Evolutionary conservation across 2,797 vertebrate genomes (phyloP), one percentile per base, ranked within the genome.

Genomic region (Glossophaga mutica): DNA sequence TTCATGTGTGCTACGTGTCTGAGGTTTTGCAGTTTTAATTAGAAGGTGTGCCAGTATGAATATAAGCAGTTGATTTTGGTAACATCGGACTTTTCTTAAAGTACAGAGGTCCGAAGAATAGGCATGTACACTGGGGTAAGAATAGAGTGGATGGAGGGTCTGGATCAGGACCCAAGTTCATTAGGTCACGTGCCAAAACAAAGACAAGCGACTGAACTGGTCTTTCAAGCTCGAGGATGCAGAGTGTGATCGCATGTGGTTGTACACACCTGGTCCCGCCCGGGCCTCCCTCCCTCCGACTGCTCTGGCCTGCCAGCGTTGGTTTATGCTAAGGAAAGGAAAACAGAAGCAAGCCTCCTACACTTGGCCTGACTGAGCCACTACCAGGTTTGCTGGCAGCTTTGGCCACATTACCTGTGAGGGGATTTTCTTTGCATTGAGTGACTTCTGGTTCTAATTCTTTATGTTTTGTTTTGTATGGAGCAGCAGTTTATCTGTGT

Each of bases 401-500:
- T 95, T 94, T 94, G 96, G 94, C 95, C 95, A 87, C 77, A 9
- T 82, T 46, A 46, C 89, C 94, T 93, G 79, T 95, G 94, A 90
- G 84, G 68, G 95, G 93, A 87, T 82, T 93, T 94, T 90, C 96
- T 93, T 92, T 97, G 87, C 95, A 92, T 97, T 97, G 94, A 97
- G 94, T 76, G 24, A 89, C 96, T 97, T 97, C 95, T 96, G 96
- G 96, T 97, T 98, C 97, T 95, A 90, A 94, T 97, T 98, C 96
- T 96, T 98, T 96, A 94, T 48, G 94, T 97, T 97, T 97, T 96
- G 91, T 95, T 97, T 92, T 95, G 96, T 97, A 94, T 97, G 98
- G 98, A 98, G 98, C 98, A 94, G 98, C 98, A 97, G 95, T 98
- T 98, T 98, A 97, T 98, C 98, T 98, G 98, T 98, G 98, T 98